phyloP scores from a whole-genome alignment of 2,113 vertebrate species.

The Antidorcas marsupialis region DNA sequence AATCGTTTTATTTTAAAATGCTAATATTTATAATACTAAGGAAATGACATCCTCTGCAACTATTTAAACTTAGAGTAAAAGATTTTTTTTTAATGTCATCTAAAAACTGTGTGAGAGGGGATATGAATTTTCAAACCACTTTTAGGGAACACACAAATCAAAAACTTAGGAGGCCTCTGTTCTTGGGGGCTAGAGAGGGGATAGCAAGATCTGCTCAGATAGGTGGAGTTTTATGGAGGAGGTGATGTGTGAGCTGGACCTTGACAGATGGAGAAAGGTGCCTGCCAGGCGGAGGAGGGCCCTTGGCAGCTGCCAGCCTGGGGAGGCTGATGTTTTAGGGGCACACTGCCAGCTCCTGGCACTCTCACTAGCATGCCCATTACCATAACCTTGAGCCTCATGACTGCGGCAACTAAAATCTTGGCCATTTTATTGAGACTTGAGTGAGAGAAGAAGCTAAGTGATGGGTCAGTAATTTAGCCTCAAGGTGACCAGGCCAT shows the following conservation, averaged over 20 bases:
- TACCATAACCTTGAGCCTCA: neutral
- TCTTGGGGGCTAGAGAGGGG: neutral
- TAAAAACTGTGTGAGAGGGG: neutral
- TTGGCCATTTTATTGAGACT: neutral
- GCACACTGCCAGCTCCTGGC: neutral
- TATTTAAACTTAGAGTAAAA: constrained; percentile 32
- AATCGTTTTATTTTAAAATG: constrained; percentile 41
- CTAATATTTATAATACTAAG: constrained; percentile 7
- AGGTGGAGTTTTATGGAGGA: neutral
- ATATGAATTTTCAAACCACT: neutral
- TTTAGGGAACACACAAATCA: neutral
- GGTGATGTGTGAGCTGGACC: neutral
- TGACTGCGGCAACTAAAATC: neutral
- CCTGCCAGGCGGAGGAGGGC: neutral
- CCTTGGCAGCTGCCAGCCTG: neutral
- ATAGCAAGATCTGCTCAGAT: neutral
- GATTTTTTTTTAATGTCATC: neutral
- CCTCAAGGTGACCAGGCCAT: neutral
- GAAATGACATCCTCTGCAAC: neutral
- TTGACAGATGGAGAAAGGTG: neutral
- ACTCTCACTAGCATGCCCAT: neutral
- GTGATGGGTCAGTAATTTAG: neutral
- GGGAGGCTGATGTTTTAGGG: constrained; percentile 3
- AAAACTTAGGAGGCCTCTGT: neutral
- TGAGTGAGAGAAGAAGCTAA: neutral